A percentile compares a stretch with the other conserved stretches of the same genome.
phyloP scores from a whole-genome alignment of 2,113 vertebrate species.

The Lates calcarifer region DNA sequence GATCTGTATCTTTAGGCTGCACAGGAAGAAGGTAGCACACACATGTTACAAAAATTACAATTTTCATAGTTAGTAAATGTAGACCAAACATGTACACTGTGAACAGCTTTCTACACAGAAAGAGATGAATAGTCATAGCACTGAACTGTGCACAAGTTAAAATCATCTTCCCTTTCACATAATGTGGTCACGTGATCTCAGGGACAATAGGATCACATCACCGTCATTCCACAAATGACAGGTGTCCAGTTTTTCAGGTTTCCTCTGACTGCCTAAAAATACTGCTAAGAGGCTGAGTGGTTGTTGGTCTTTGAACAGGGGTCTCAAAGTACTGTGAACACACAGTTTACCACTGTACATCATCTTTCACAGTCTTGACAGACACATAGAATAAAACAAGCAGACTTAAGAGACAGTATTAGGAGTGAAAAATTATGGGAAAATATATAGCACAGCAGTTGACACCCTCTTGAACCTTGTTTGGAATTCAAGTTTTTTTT shows the following conservation, averaged over 20 bases:
- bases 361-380: background rate
- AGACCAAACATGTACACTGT: background rate
- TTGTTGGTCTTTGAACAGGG: background rate
- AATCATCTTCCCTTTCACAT: slow-evolving; percentile 30
- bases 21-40: slow-evolving; percentile 46
- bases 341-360: background rate
- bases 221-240: slow-evolving; percentile 49
- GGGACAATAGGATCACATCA: slow-evolving; percentile 56
- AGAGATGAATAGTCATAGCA: background rate
- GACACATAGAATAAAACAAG: background rate
- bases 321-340: background rate
- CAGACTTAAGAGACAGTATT: too few relatives aligned
- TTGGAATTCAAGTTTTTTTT: too few relatives aligned
- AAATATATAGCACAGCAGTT: too few relatives aligned
- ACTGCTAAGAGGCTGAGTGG: background rate
- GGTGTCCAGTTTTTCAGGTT: slow-evolving; percentile 69
- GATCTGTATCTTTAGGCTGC: slow-evolving; percentile 51
- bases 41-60: slow-evolving; percentile 47
- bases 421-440: too few relatives aligned
- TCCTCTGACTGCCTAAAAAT: slow-evolving; percentile 17
- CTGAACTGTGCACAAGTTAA: background rate
- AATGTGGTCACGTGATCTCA: slow-evolving; percentile 48
- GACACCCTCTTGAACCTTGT: too few relatives aligned
- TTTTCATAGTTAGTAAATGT: slow-evolving; percentile 52
- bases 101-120: background rate